Percentiles rank a stretch among this genome's conserved stretches.
Evolutionary conservation across 2,888 invertebrate genomes (phyloP).

Genomic region (Agrotis puta): DNA sequence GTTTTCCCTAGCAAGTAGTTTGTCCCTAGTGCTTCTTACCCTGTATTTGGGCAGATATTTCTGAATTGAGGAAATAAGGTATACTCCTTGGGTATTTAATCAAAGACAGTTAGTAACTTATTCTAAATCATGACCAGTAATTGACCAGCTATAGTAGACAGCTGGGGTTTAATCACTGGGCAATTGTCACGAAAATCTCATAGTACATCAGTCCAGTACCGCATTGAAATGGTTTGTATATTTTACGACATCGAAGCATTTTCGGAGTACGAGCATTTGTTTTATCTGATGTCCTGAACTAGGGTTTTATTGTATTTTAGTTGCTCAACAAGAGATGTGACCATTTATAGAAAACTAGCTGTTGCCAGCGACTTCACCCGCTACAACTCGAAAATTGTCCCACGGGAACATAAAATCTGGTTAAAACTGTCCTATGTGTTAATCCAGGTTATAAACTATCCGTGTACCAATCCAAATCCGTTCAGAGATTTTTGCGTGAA

Average conservation of each 20-base stretch:
- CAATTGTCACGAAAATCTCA: neutral
- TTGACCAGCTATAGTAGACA: neutral
- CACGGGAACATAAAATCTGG: no score
- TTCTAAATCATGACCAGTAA: neutral
- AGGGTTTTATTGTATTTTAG: conserved; percentile 18
- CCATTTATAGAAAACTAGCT: no score
- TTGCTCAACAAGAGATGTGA: conserved; percentile 9
- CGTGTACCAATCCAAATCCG: no score
- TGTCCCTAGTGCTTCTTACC: neutral
- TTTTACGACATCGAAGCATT: neutral
- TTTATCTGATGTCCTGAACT: neutral
- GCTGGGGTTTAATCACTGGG: no score
- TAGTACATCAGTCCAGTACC: neutral
- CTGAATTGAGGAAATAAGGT: neutral
- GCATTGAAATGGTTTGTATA: neutral
- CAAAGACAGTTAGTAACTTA: no score
- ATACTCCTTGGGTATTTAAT: neutral
- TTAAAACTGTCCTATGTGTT: no score
- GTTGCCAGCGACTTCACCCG: no score
- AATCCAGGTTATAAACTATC: no score
- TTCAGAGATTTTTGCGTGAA: no score
- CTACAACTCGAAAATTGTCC: no score
- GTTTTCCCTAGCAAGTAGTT: no score
- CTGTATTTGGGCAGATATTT: neutral
- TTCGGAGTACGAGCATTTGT: neutral